A percentile compares a stretch with the other conserved stretches of the same genome.
Conservation (phyloP, 2,888 invertebrate genomes). For the Epirrhoe alternata region DNA sequence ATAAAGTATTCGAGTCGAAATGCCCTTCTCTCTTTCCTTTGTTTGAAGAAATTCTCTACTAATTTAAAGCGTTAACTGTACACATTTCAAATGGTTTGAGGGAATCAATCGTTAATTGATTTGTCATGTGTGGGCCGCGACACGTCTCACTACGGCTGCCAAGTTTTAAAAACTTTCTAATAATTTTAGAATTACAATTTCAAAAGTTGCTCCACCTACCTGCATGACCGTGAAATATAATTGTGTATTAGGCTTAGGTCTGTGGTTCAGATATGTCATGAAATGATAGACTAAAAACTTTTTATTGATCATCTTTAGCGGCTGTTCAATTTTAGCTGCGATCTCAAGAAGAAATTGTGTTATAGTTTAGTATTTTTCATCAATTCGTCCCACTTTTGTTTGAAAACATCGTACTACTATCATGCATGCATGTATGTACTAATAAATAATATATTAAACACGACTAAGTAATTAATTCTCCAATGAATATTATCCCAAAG, state of each 20-base stretch:
- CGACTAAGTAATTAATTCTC: conserved; percentile 3
- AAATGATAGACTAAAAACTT: too few relatives aligned
- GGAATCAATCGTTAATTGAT: conserved; percentile 31
- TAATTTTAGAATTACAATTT: conserved; percentile 10
- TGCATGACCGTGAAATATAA: neutral
- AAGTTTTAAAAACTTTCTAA: conserved; percentile 25
- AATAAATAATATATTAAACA: neutral
- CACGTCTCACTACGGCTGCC: conserved; percentile 22
- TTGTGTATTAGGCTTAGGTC: neutral
- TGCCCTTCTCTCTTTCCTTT: too few relatives aligned
- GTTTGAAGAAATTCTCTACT: too few relatives aligned
- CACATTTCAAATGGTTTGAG: conserved; percentile 23
- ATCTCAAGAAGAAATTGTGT: too few relatives aligned
- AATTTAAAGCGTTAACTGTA: neutral
- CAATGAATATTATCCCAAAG: conserved; percentile 16
- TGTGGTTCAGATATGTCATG: too few relatives aligned
- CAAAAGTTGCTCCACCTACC: neutral
- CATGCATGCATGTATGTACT: neutral
- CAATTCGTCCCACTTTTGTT: neutral
- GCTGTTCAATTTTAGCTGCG: too few relatives aligned
- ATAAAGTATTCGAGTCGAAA: too few relatives aligned
- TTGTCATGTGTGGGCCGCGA: conserved; percentile 31
- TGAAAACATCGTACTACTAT: neutral
- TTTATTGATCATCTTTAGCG: too few relatives aligned
- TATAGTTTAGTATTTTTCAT: too few relatives aligned